Percentiles rank a stretch among this genome's conserved stretches.
phyloP scores from a whole-genome alignment of 2,113 vertebrate genomes.

The Carettochelys insculpta region DNA sequence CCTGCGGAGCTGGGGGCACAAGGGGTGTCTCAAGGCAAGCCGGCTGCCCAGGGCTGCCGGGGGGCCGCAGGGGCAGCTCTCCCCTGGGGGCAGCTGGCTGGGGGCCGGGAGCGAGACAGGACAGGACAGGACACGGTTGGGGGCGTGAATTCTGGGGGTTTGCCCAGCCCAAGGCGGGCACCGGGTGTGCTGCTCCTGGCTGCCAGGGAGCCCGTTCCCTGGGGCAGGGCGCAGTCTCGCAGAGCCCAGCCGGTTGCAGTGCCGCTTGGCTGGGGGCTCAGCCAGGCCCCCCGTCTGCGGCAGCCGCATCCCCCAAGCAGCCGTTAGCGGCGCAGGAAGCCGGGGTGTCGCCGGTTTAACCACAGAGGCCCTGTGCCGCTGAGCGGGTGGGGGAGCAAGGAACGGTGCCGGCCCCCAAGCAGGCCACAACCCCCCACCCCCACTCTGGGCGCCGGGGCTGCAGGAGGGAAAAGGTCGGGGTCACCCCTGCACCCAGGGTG shows the following conservation, averaged over 20 bases:
- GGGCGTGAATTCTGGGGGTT: not conserved
- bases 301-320: not conserved
- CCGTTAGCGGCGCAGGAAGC: not conserved
- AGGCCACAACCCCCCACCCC: no score
- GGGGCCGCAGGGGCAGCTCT: constrained; percentile 64
- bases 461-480: not conserved
- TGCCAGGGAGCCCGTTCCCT: not conserved
- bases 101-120: not conserved
- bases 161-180: not conserved
- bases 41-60: not conserved
- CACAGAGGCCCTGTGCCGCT: not conserved
- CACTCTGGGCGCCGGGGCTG: not conserved
- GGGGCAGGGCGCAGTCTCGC: no score
- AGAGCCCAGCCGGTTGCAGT: no score
- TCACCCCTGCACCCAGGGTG: not conserved
- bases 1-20: no score
- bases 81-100: not conserved
- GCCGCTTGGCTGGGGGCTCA: not conserved
- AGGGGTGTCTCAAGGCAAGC: not conserved
- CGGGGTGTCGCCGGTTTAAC: not conserved
- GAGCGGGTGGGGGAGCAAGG: no score
- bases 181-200: not conserved
- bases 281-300: not conserved
- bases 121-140: not conserved
- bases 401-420: not conserved